Base-by-base conservation (phyloP, 2,797 vertebrate species). In the Peromyscus nudipes region DNA sequence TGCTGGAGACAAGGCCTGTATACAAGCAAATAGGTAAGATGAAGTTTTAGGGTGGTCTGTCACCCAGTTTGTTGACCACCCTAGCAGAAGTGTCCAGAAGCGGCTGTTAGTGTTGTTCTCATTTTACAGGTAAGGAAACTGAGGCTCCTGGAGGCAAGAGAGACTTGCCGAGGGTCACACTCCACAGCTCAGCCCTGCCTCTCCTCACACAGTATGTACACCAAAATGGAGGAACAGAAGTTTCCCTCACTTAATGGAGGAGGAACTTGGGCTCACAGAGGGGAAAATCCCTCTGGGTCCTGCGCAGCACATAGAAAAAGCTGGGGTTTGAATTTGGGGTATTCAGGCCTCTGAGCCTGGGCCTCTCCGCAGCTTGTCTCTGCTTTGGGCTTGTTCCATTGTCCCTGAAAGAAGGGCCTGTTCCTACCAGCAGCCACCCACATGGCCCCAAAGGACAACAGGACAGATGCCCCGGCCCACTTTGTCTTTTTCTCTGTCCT, bases 391-490 rank as follows among this genome's bases (percentile, higher is more conserved):
- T 57, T 55, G 43, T 62, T 25, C 37, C 25, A 71, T 52, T 95
- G 93, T 92, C 71, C 80, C 52, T 4, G 2, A 83, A 92, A 96
- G 94, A 89, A 95, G 88, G 95, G 92, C 85, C 97, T 89, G 94
- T 96, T 97, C 97, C 95, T 97, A 98, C 65, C 73, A 31, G 0
- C 49, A 81, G 67, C 92, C 96, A 94, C 95, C 95, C 96, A 96
- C 84, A 91, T 1, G 8, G 19, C 67, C 52, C 60, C 98, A 88
- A 95, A 96, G 95, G 23, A 34, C 76, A 95, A 97, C 75, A 95
- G 96, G 97, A 93, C 52, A 37, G 98, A 98, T 97, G 98, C 96
- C 98, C 27, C 98, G 98, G 98, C 97, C 37, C 4, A 11, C 52
- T 55, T 27, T 52, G 49, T 55, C 67, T 55, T 87, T 79, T 65